Percentiles rank a stretch among this genome's conserved stretches.
phyloP scores from a whole-genome alignment of 2,888 invertebrate genomes.

The Nebria brevicollis region DNA sequence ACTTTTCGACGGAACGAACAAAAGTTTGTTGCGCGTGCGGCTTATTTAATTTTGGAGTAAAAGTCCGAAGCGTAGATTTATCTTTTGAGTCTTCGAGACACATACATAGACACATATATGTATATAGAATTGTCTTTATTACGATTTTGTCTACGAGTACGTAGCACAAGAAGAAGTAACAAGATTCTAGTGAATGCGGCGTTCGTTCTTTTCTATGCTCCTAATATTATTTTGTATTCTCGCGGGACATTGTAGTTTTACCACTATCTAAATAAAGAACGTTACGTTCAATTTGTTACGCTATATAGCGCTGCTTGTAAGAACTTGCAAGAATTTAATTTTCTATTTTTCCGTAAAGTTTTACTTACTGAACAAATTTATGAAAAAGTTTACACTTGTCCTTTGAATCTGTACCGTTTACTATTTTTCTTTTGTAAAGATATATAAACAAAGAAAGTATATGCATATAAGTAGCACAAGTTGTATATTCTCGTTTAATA shows the following conservation, averaged over 20 bases:
- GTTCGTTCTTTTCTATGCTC: background rate
- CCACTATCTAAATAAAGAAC: background rate
- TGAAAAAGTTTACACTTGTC: no score
- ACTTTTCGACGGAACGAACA: background rate
- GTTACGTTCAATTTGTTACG: background rate
- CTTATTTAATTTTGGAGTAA: background rate
- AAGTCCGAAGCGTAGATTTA: background rate
- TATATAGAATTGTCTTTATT: background rate
- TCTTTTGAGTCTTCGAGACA: background rate
- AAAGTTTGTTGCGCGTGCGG: background rate
- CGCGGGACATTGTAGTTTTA: background rate
- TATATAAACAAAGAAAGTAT: no score
- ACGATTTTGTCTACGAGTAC: background rate
- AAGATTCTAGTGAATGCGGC: background rate
- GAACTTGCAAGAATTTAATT: background rate
- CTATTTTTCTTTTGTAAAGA: no score
- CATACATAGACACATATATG: background rate
- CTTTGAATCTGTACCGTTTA: no score
- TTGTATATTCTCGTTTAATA: no score
- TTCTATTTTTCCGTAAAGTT: no score
- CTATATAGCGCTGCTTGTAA: background rate
- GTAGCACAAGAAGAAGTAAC: background rate
- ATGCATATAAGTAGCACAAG: no score
- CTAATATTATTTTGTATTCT: background rate
- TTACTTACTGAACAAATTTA: no score